Base-by-base conservation (phyloP, 2,888 invertebrate genomes). In the Geophilus truncorum region DNA sequence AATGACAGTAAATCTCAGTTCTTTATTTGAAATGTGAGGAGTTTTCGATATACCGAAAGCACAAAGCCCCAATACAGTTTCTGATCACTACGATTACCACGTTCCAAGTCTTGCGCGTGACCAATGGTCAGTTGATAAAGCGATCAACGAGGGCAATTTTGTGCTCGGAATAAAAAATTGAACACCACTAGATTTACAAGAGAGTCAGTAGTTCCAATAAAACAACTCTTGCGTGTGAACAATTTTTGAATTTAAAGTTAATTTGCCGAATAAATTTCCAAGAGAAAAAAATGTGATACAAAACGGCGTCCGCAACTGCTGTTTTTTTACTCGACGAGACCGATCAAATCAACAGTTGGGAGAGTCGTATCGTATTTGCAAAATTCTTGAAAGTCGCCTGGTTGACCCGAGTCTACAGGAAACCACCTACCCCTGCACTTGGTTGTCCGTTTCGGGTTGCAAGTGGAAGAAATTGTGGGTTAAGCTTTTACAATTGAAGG, bases 81-180 rank as follows among this genome's bases (percentile, higher is more conserved):
- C 70, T 70, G 70, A 70, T 70, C 70, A 70, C 70, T 70, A 70
- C 70, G 70, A 70, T 70, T 70, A 70, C 70, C 70, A 70, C 70
- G 70, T 70, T 70, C 70, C 70, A 70, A 70, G 70, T 28, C 25
- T 51, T 70, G 70, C 70, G 28, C 70, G 70, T 70, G 70, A 70
- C 70, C 70, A 70, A 70, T 70, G 70, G 70, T 70, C 70, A 70
- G 70, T 70, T 70, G 70, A 70, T 70, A 70, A 70, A 70, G 70
- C 70, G 70, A 70, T 70, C 70, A 70, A 70, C 70, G 70, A 28
- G 70, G 70, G 70, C 70, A 70, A 70, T 70, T 70, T 70, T 70
- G 70, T 70, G 70, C 70, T 4, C 70, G 15, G 70, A 70, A 70
- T 70, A 70, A 70, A 70, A 70, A 70, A 70, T 45, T 62, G 62